Evolutionary conservation across 2,888 invertebrate genomes (phyloP), one percentile per base, ranked within the genome.

Genomic region (Synergus japonicus): DNA sequence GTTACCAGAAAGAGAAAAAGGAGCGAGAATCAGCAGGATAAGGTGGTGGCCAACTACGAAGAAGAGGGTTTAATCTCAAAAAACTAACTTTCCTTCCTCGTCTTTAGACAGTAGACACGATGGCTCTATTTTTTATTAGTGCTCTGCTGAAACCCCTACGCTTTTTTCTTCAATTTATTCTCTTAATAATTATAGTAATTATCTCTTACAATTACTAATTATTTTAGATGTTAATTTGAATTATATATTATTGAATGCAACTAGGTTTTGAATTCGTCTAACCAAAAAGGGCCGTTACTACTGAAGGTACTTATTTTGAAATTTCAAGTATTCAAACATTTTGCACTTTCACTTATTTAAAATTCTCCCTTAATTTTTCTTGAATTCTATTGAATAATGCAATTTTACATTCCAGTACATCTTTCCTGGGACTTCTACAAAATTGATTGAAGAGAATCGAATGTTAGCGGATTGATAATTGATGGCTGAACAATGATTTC

Each of bases 11-110:
- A 60, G 44, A 54, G 77, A 67, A 76, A 77, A 82, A 37, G 67
- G 66, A 65, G 60, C 54, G 41, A 76, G 69, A 78, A 81, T 58
- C 69, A 29, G 54, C 41, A 77, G 67, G 22, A 60, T 49, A 78
- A 76, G 76, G 49, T 46, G 73, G 73, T 54, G 18, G 46, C 67
- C 44, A 46, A 67, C 67, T 29, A 79, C 78, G 77, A 76, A 43
- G 79, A 76, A 79, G 81, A 77, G 80, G 80, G 84, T 84, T 83
- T 88, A 87, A 89, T 89, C 85, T 86, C 81, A 83, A 83, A 85
- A 86, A 86, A 86, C 84, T 85, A 86, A 88, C 85, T 88, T 87
- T 85, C 82, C 76, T 78, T 76, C 81, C 76, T 65, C 65, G 78
- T 41, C 76, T 37, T 8, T 7, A n/a, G n/a, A 9, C n/a, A 18